Evolutionary conservation across 2,888 invertebrate genomes (phyloP), one percentile per base, ranked within the genome.

Genomic region (Leptopilina myrica): DNA sequence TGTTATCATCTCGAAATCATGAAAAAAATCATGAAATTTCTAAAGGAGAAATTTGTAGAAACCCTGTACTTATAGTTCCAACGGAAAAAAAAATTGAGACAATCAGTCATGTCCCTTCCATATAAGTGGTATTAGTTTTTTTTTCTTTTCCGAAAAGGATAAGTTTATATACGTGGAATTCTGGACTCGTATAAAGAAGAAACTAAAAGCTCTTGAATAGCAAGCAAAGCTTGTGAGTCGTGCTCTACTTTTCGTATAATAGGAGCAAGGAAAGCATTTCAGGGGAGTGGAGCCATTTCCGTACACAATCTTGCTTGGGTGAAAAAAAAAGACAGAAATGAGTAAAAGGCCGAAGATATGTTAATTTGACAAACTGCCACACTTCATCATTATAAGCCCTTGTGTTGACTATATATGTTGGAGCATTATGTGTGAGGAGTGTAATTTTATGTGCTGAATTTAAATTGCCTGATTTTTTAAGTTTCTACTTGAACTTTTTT

Each of bases 161-260:
- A 81, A 67, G 76, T 80, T 75, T 76, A 76, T 78, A 64, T 78
- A 64, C 78, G 67, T 43, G 66, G 66, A 75, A 67, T 75, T 80
- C 77, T 77, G 67, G 67, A 79, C 80, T 81, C 78, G 77, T 62
- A 79, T 79, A 64, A 67, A 80, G 80, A 64, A 76, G 59, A 56
- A 78, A 73, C 80, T 84, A 78, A 82, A 83, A 84, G 83, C 81
- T 81, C 80, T 81, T 84, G 84, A 84, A 83, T 82, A 80, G 80
- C 66, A 69, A 79, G 80, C 66, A 69, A 79, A 53, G 83, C 80
- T 81, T 64, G 79, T 77, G 77, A 79, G 80, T 83, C 80, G 76
- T 80, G 84, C 40, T 82, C 83, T 65, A 84, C 82, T 84, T 84
- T 84, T 64, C 20, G 76, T 65, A 80, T 83, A 83, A 84, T 85